phyloP scores from a whole-genome alignment of 1,140 invertebrate genomes.

The Hydropsyche tenuis region DNA sequence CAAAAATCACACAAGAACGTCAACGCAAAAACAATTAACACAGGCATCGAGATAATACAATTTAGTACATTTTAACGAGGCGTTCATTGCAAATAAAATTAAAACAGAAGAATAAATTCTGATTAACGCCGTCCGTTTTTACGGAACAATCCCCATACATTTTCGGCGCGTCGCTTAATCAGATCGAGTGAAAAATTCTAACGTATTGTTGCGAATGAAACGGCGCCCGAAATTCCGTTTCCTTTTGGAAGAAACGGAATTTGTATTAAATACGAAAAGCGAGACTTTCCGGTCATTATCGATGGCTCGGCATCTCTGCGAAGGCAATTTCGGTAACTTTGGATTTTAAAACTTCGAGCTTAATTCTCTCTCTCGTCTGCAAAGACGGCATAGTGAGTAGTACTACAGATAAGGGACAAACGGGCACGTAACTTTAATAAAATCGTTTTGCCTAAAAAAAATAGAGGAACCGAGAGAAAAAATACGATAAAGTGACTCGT shows the following conservation, averaged over 20 bases:
- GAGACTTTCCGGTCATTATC: slow-evolving; percentile 24
- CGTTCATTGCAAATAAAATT: too few species aligned
- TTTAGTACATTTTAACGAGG: too few species aligned
- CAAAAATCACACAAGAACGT: too few species aligned
- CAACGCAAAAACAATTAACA: too few species aligned
- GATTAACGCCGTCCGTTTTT: too few species aligned
- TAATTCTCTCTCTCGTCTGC: not conserved
- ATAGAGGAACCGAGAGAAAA: not conserved
- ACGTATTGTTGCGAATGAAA: too few species aligned
- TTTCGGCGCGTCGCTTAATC: too few species aligned
- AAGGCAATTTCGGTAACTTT: slow-evolving; percentile 27
- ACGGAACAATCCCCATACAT: too few species aligned
- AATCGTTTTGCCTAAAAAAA: slow-evolving; percentile 4
- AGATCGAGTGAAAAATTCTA: too few species aligned
- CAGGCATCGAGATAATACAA: too few species aligned
- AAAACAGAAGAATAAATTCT: too few species aligned
- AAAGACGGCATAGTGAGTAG: not conserved
- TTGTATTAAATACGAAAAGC: slow-evolving; percentile 26
- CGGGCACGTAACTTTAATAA: slow-evolving; percentile 22
- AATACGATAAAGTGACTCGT: slow-evolving; percentile 8
- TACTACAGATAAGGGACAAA: slow-evolving; percentile 16
- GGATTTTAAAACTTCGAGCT: slow-evolving; percentile 28
- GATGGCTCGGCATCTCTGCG: slow-evolving; percentile 17
- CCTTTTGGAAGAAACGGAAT: slow-evolving; percentile 12
- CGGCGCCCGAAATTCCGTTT: too few species aligned